phyloP scores from a whole-genome alignment of 1,140 invertebrate species.

The Hypothenemus hampei region DNA sequence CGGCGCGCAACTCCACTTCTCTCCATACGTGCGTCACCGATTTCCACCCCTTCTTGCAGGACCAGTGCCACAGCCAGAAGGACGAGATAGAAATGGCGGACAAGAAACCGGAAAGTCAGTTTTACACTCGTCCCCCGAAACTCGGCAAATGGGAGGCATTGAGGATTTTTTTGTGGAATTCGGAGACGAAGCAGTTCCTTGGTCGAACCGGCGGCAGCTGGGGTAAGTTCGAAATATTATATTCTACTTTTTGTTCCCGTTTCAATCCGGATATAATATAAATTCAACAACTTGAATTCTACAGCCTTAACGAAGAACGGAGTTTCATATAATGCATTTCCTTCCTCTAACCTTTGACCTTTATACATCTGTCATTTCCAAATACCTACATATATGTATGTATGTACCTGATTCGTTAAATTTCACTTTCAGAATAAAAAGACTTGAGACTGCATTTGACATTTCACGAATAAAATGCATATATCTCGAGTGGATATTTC shows the following conservation, averaged over 20 bases:
- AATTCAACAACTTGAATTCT: too few relatives aligned
- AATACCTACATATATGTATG: too few relatives aligned
- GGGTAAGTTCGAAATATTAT: slow-evolving; percentile 72
- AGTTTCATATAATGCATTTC: too few relatives aligned
- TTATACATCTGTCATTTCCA: too few relatives aligned
- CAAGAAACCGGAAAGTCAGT: slow-evolving; percentile 68
- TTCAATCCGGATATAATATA: too few relatives aligned
- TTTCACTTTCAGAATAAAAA: too few relatives aligned
- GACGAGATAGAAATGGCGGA: slow-evolving; percentile 56
- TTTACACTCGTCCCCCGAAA: slow-evolving; percentile 71
- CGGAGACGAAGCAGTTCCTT: slow-evolving; percentile 79
- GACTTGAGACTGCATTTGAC: too few relatives aligned
- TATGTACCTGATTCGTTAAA: too few relatives aligned
- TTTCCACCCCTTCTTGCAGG: slow-evolving; percentile 27
- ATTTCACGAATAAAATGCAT: too few relatives aligned
- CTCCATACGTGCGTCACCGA: neutral
- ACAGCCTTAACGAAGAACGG: too few relatives aligned
- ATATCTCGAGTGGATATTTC: too few relatives aligned
- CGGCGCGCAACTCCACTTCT: slow-evolving; percentile 19
- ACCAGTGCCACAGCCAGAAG: slow-evolving; percentile 15
- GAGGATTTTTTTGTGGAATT: slow-evolving; percentile 79
- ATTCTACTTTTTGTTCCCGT: neutral
- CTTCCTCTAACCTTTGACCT: too few relatives aligned
- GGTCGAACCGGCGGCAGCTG: slow-evolving; percentile 84
- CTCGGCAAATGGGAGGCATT: slow-evolving; percentile 81